A percentile compares a stretch with the other conserved stretches of the same genome.
These are phyloP conservation scores for Agriopis aurantiaria DNA, from an alignment of 2,888 invertebrate genomes.

Conservation along the genomic window DNA sequence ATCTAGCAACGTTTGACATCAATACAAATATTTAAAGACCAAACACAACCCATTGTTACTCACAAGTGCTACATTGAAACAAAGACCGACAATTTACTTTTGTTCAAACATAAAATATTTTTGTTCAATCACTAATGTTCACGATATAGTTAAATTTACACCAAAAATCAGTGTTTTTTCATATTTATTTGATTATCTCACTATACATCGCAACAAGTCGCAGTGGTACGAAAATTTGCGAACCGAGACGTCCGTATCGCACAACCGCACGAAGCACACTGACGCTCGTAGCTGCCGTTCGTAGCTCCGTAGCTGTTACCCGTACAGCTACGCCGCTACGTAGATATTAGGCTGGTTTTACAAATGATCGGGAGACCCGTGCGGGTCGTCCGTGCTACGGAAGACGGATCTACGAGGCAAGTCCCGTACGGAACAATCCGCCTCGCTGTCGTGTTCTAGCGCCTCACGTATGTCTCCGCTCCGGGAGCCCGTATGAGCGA, in stretches of 20 bases:
- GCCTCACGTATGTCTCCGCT: no score
- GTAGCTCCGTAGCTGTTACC: constrained; percentile 17
- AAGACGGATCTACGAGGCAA: no score
- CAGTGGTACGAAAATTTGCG: constrained; percentile 27
- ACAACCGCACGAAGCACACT: constrained; percentile 64
- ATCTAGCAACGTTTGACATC: constrained; percentile 10
- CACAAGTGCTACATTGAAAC: constrained; percentile 33
- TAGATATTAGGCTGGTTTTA: constrained; percentile 46
- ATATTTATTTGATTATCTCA: constrained; percentile 17
- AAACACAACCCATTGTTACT: constrained; percentile 34
- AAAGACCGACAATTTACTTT: constrained; percentile 29
- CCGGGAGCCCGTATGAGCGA: no score
- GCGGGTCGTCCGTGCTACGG: no score
- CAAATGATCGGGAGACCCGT: no score
- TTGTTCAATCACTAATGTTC: constrained; percentile 13
- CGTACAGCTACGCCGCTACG: constrained; percentile 49
- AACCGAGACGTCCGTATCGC: constrained; percentile 57
- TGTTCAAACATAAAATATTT: constrained; percentile 16
- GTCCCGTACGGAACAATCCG: no score
- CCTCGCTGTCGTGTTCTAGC: no score
- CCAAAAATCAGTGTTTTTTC: background rate
- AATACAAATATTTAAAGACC: constrained; percentile 25
- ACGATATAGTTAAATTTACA: constrained; percentile 5
- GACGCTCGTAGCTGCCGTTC: constrained; percentile 24
- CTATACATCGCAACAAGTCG: constrained; percentile 59